Conservation (phyloP, 2,797 vertebrate species). For the Balearica regulorum region DNA sequence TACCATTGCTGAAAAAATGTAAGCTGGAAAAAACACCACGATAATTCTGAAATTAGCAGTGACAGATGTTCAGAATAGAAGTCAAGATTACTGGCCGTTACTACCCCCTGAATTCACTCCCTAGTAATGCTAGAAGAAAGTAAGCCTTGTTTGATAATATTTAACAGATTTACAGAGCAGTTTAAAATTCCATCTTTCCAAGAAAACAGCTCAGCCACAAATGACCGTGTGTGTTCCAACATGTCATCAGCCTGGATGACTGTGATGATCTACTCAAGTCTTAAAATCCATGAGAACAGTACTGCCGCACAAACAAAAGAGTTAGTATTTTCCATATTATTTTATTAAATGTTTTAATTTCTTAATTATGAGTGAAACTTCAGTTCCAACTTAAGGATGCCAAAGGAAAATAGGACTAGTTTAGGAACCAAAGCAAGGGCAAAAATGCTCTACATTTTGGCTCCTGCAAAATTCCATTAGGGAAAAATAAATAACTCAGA, state of each 20-base stretch:
- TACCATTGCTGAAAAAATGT: not conserved
- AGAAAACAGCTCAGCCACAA: not conserved
- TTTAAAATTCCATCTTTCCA: not conserved
- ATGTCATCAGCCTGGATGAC: not conserved
- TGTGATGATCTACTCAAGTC: not conserved
- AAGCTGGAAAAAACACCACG: not conserved
- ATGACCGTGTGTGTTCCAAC: not conserved
- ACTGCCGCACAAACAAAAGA: not conserved
- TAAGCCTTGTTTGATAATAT: not conserved
- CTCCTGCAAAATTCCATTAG: not conserved
- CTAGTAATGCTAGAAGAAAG: not conserved
- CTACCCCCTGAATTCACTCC: not conserved
- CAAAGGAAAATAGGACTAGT: not conserved
- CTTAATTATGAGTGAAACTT: not conserved
- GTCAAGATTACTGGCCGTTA: not conserved
- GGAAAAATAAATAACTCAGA: not conserved
- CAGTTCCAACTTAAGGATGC: not conserved
- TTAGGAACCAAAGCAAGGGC: not conserved
- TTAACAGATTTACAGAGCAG: not conserved
- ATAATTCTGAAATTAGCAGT: not conserved
- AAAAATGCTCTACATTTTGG: not conserved
- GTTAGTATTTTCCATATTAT: too few species aligned
- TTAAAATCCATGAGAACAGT: not conserved
- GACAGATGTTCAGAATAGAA: not conserved
- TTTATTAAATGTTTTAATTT: not conserved